Base-by-base conservation (phyloP, 2,113 vertebrate species). In the Hystrix cristata region DNA sequence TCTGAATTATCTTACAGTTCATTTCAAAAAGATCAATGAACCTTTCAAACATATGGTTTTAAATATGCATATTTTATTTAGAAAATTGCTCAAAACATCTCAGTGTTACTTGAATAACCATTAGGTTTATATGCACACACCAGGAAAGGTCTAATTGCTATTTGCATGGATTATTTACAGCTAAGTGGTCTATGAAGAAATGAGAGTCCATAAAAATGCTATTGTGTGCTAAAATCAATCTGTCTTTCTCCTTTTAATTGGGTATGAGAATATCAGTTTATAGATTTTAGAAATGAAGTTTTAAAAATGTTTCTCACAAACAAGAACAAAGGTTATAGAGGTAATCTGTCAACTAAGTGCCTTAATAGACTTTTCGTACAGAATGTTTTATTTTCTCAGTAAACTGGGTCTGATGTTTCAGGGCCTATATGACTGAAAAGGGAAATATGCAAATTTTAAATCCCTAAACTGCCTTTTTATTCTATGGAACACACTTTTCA, bases 141-240 rank as follows among this genome's bases (percentile, higher is more conserved):
- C 80, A 95, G 25, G 67, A 97, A 97, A 88, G 23, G n/a, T 78
- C 91, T 97, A 97, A 98, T 97, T 97, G 90, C 95, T 91, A 69
- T 95, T 1, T 97, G 72, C 83, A 95, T 79, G 84, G 96, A 94
- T 98, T 98, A 97, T 98, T 98, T 98, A 97, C 91, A 96, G 62
- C 85, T 86, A 55, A 97, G 95, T 94, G 60, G 80, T 96, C 89
- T 97, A 48, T 78, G 96, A 98, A 97, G 74, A 94, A 97, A 76
- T 90, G 38, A 85, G 69, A 98, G 97, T 96, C 67, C 93, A 93
- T 98, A 98, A 98, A 98, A 98, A 97, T 84, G 92, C 29, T 86
- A 88, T 23, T 89, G 83, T 91, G 57, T 97, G 88, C 78, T 97
- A 97, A 98, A 98, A 62, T 53, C 92, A 97, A 88, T 97, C 92